Percentiles rank a stretch among this genome's conserved stretches.
Conservation (phyloP, 2,888 invertebrate species). For the Spialia ferax region DNA sequence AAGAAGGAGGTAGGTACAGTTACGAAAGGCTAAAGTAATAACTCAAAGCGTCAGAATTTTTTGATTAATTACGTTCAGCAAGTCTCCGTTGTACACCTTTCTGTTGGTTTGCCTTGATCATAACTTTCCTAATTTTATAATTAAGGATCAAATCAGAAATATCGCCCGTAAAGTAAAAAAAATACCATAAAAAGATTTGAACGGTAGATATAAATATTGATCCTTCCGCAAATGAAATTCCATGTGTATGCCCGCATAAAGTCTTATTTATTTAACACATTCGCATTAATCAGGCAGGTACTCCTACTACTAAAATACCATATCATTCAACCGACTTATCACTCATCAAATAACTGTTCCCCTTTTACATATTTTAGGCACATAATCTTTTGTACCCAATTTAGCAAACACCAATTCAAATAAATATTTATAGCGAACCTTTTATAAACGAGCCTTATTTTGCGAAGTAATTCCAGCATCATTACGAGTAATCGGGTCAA, state of each 20-base stretch:
- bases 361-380: too few species aligned
- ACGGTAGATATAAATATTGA: too few species aligned
- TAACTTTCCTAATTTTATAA: not conserved
- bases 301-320: too few species aligned
- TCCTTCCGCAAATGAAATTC: too few species aligned
- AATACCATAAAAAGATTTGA: too few species aligned
- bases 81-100: constrained; percentile 10
- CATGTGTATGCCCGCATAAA: too few species aligned
- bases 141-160: not conserved
- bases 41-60: constrained; percentile 29
- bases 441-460: not conserved
- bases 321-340: too few species aligned
- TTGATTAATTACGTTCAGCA: constrained; percentile 33
- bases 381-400: too few species aligned
- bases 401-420: too few species aligned
- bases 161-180: not conserved
- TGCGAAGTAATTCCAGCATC: constrained; percentile 23
- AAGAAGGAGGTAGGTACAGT: constrained; percentile 8
- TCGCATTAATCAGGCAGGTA: too few species aligned
- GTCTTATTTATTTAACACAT: too few species aligned
- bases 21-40: constrained; percentile 28
- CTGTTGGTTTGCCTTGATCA: not conserved
- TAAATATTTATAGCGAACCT: not conserved
- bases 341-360: too few species aligned
- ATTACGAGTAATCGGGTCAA: constrained; percentile 34